Percentiles rank a stretch among this genome's conserved stretches.
These are phyloP conservation scores for Macrosteles quadrilineatus DNA, from an alignment of 1,140 invertebrate species.

Conservation along the genomic window DNA sequence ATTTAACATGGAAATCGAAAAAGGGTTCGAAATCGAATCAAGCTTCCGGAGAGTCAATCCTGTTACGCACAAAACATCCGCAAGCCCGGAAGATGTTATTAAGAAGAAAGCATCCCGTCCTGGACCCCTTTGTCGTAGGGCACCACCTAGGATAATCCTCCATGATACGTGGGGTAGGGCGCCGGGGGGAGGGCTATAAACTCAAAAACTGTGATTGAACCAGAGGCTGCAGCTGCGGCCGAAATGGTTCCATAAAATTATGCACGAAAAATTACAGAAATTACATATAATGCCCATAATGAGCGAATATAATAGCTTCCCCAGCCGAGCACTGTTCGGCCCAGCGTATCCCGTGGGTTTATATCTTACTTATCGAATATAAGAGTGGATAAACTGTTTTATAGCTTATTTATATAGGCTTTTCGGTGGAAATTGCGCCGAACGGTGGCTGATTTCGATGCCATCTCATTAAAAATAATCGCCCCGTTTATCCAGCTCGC, in stretches of 20 bases:
- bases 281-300: conserved; percentile 23
- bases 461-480: too few relatives aligned
- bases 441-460: background rate
- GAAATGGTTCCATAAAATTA: conserved; percentile 25
- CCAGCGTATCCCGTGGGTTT: background rate
- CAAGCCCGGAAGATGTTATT: background rate
- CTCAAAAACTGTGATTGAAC: background rate
- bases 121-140: background rate
- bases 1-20: background rate
- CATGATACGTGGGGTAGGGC: background rate
- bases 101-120: background rate
- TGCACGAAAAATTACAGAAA: conserved; percentile 31
- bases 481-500: background rate
- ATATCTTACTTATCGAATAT: conserved; percentile 23
- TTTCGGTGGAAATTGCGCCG: conserved; percentile 6
- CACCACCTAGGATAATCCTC: background rate
- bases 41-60: background rate
- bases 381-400: background rate
- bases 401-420: conserved; percentile 22
- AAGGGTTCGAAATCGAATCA: background rate
- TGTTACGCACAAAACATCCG: background rate
- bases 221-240: background rate
- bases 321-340: background rate
- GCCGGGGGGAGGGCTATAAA: background rate
- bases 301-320: background rate